These are phyloP conservation scores for Parnassius apollo DNA, from an alignment of 2,888 invertebrate genomes.

Conservation along the genomic window DNA sequence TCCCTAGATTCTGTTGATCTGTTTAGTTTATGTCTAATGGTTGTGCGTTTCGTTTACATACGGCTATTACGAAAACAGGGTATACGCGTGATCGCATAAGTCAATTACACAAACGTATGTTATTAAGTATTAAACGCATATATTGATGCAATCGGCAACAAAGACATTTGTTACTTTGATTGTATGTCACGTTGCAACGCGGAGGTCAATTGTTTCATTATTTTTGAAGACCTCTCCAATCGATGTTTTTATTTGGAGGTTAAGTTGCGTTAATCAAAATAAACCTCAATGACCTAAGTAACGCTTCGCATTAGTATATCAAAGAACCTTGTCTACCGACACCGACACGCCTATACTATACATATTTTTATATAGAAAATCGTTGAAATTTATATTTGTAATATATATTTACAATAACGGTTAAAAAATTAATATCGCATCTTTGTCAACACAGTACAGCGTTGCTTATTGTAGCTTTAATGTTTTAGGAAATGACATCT, in stretches of 20 bases:
- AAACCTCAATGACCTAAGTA: too few species aligned
- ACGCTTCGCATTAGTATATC: too few species aligned
- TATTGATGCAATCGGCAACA: constrained; percentile 15
- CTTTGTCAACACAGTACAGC: too few species aligned
- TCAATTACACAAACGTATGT: constrained; percentile 4
- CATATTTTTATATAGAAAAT: too few species aligned
- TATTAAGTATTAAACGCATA: constrained; percentile 4
- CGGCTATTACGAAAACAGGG: constrained; percentile 22
- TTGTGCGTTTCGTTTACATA: background rate
- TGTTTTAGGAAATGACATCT: too few species aligned
- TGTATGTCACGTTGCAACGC: constrained; percentile 5
- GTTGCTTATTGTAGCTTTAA: too few species aligned
- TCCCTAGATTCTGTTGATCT: too few species aligned
- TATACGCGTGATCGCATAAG: constrained; percentile 15
- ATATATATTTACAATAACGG: too few species aligned
- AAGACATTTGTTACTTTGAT: constrained; percentile 8
- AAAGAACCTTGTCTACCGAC: too few species aligned
- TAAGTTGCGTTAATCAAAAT: constrained; percentile 1
- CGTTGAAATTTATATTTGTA: too few species aligned
- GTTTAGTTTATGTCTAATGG: background rate
- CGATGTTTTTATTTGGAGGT: constrained; percentile 6
- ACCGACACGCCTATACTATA: too few species aligned
- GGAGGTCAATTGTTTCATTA: constrained; percentile 11
- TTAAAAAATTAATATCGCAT: too few species aligned
- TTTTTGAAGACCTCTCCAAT: background rate